These are phyloP conservation scores for Trichopria drosophilae DNA, from an alignment of 2,888 invertebrate species.

Conservation along the genomic window DNA sequence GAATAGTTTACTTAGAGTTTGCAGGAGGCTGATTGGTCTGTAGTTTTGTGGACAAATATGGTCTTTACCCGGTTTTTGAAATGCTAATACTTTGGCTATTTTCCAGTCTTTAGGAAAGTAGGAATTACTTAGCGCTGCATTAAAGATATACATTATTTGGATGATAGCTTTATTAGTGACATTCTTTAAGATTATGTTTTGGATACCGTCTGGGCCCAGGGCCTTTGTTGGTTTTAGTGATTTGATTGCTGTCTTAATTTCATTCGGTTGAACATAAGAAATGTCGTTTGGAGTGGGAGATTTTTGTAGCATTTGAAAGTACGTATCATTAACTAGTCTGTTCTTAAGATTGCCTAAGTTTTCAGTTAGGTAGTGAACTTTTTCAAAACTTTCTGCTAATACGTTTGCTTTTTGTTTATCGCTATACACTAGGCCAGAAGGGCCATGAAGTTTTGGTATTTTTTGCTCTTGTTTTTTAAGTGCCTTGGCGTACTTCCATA, in stretches of 20 bases:
- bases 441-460: background rate
- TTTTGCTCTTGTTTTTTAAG: background rate
- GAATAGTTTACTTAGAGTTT: background rate
- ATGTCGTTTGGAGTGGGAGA: background rate
- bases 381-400: conserved; percentile 2
- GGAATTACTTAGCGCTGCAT: conserved; percentile 5
- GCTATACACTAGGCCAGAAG: background rate
- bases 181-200: conserved; percentile 24
- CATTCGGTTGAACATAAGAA: background rate
- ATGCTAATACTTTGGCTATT: background rate
- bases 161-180: conserved; percentile 23
- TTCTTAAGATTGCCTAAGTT: background rate
- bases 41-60: background rate
- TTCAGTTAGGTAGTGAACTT: conserved; percentile 2
- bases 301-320: background rate
- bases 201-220: conserved; percentile 23
- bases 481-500: background rate
- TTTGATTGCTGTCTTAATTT: conserved; percentile 2
- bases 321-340: too few relatives aligned
- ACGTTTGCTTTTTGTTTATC: conserved; percentile 2
- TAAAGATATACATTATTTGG: conserved; percentile 22
- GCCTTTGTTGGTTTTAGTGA: conserved; percentile 23
- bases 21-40: background rate
- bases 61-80: background rate
- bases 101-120: background rate